Evolutionary conservation across 2,888 invertebrate species (phyloP).

Genomic region (Balanococcus diminutus): DNA sequence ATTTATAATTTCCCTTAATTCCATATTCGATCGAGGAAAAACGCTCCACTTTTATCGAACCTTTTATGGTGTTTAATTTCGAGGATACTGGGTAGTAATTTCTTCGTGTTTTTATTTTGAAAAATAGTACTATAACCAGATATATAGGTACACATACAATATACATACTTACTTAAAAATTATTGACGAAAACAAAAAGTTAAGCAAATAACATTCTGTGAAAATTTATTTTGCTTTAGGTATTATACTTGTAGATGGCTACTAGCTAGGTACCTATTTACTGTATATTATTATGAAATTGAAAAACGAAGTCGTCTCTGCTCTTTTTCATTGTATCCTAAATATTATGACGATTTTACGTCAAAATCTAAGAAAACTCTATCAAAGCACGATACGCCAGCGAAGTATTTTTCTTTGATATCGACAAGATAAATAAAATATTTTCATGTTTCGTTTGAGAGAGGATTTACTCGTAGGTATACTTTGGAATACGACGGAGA

Average conservation of each 20-base stretch:
- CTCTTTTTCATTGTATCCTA: not conserved
- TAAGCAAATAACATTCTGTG: not conserved
- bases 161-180: too few species aligned
- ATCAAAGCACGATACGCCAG: not conserved
- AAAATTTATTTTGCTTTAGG: not conserved
- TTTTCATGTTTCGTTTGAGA: not conserved
- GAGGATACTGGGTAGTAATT: not conserved
- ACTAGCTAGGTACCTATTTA: too few species aligned
- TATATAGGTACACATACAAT: too few species aligned
- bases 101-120: not conserved
- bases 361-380: not conserved
- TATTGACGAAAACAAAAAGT: too few species aligned
- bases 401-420: not conserved
- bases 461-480: not conserved
- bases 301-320: not conserved
- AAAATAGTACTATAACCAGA: not conserved
- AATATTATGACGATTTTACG: not conserved
- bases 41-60: constrained; percentile 24
- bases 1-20: constrained; percentile 37
- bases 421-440: not conserved
- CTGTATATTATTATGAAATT: too few species aligned
- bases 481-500: not conserved
- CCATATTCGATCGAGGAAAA: not conserved
- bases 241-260: too few species aligned
- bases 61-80: not conserved